Percentiles rank a stretch among this genome's conserved stretches.
These are phyloP conservation scores for Mimumesa dahlbomi DNA, from an alignment of 2,888 invertebrate species.

Conservation along the genomic window DNA sequence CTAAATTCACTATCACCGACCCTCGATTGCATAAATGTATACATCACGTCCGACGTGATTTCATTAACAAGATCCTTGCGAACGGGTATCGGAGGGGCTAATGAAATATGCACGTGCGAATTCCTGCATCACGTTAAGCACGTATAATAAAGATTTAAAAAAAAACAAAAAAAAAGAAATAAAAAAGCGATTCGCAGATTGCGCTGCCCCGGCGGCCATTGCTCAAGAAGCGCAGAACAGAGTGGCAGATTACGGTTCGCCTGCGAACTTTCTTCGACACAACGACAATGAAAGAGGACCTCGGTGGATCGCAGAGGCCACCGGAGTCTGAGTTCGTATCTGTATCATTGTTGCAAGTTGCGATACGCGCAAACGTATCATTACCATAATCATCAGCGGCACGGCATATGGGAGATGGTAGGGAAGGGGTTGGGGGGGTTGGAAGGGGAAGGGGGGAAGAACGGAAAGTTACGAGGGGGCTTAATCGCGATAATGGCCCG, in stretches of 20 bases:
- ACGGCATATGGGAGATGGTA: conserved; percentile 68
- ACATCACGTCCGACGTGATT: too few relatives aligned
- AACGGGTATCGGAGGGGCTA: too few relatives aligned
- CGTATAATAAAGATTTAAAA: too few relatives aligned
- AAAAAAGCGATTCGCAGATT: background rate
- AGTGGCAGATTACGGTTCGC: background rate
- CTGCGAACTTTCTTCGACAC: background rate
- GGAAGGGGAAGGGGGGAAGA: conserved; percentile 51
- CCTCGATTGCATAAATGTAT: too few relatives aligned
- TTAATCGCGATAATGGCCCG: conserved; percentile 78
- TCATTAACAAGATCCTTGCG: too few relatives aligned
- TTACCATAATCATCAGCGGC: conserved; percentile 76
- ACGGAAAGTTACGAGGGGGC: conserved; percentile 64
- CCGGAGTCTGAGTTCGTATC: conserved; percentile 60
- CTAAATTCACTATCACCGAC: too few relatives aligned
- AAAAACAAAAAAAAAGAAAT: background rate
- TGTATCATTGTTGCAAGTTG: conserved; percentile 76
- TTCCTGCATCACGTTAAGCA: too few relatives aligned
- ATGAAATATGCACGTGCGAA: too few relatives aligned
- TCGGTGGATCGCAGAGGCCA: conserved; percentile 15
- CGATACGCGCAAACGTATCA: conserved; percentile 77
- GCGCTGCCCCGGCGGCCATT: too few relatives aligned
- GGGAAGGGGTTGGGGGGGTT: conserved; percentile 25
- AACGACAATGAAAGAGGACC: conserved; percentile 10
- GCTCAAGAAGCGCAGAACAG: background rate